phyloP scores from a whole-genome alignment of 2,888 invertebrate genomes.

The Hoplodrina blanda region DNA sequence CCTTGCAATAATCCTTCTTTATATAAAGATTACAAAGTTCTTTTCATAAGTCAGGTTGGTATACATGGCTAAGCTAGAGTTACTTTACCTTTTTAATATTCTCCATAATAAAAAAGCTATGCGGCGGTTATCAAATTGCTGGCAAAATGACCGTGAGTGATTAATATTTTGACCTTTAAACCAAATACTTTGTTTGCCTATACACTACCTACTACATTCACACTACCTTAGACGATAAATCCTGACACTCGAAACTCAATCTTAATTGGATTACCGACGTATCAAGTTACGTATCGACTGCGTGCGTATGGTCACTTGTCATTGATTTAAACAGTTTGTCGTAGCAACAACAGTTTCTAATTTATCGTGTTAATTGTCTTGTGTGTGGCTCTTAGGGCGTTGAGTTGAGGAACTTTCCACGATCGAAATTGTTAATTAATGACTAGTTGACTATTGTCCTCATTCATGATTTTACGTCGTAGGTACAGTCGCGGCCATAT shows the following conservation, averaged over 20 bases:
- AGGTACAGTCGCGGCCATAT: no score
- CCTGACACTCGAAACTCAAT: background rate
- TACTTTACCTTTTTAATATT: no score
- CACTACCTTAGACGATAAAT: background rate
- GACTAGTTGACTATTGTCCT: slow-evolving; percentile 7
- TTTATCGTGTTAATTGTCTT: slow-evolving; percentile 23
- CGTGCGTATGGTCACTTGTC: slow-evolving; percentile 3
- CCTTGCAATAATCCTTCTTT: background rate
- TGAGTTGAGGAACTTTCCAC: slow-evolving; percentile 11
- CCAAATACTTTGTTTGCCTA: no score
- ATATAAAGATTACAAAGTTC: background rate
- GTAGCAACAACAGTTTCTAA: slow-evolving; percentile 6
- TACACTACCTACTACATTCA: no score
- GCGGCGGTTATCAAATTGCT: no score
- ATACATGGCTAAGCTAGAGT: no score
- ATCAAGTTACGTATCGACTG: slow-evolving; percentile 11
- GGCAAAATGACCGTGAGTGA: no score
- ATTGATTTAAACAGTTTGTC: slow-evolving; percentile 21
- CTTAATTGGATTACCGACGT: background rate
- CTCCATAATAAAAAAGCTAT: no score
- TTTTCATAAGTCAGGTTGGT: no score
- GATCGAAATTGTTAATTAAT: slow-evolving; percentile 25
- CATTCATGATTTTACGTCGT: background rate
- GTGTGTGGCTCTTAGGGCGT: slow-evolving; percentile 2
- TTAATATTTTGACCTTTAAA: no score